Conservation (phyloP, 2,113 vertebrate species). For the Protobothrops flavoviridis region DNA sequence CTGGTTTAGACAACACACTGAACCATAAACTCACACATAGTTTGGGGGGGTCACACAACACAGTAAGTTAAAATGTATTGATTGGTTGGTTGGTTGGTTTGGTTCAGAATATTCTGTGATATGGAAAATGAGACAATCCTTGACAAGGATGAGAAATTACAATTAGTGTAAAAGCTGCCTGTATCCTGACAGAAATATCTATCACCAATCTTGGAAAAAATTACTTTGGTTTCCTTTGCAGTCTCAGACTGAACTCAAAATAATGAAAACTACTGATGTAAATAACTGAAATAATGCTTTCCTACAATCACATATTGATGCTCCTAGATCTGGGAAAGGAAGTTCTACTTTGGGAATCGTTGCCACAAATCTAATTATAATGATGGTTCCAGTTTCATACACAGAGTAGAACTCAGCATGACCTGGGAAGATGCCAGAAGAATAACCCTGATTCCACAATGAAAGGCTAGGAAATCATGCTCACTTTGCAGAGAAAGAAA, state of each 20-base stretch:
- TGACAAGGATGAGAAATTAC: neutral
- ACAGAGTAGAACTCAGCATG: neutral
- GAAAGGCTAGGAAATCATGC: neutral
- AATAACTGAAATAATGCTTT: neutral
- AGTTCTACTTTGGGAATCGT: neutral
- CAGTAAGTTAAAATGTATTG: neutral
- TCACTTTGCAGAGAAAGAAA: neutral
- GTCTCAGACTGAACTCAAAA: neutral
- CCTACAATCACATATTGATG: neutral
- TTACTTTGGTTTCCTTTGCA: neutral
- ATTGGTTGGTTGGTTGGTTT: neutral
- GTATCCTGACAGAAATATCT: neutral
- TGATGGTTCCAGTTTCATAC: neutral
- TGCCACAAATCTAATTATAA: neutral
- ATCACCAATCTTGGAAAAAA: neutral
- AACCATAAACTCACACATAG: neutral
- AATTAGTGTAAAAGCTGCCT: neutral
- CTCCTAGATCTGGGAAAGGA: neutral
- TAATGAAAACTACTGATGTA: neutral
- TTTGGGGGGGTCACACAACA: neutral
- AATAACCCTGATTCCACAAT: neutral
- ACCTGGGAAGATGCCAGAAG: neutral
- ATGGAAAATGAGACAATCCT: neutral
- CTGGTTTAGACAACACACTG: neutral
- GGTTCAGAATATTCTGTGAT: neutral